Evolutionary conservation across 2,888 invertebrate genomes (phyloP), one percentile per base, ranked within the genome.

Genomic region (Lepidocyrtoides sp.): DNA sequence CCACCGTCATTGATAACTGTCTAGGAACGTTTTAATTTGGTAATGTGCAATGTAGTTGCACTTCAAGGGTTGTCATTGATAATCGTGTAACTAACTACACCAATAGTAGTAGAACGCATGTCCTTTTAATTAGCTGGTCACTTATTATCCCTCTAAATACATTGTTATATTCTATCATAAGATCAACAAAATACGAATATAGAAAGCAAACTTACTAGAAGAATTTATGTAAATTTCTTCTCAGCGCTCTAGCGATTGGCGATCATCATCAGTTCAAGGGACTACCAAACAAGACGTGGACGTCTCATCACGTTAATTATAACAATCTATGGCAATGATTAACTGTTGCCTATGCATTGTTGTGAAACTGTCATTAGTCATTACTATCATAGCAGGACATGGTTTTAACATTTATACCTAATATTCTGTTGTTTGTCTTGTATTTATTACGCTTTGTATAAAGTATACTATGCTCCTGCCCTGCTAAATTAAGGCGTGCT

Each of bases 291-390:
- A 75, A 4, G 72, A 36, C 60, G 72, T 36, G 36, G 7, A 7
- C 36, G 36, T 36, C 36, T 72, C 72, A 63, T 57, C 72, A 41
- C 54, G 48, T 26, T 57, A 85, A 85, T 85, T 85, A 72, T 85
- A 60, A 75, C 57, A 54, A 85, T 41, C 36, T 26, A 36, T 12
- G 26, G 75, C 23, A n/a, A 26, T 44, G 75, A 75, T 75, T 26
- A 75, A 75, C 44, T 48, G 75, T 14, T 72, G 5, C 20, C 23
- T 23, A 32, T 57, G 75, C 20, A 84, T 29, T 57, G 51, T 14
- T 14, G 36, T 85, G 36, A 72, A 54, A 36, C 17, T 29, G 29
- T 54, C 29, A 79, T 17, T 72, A 72, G 75, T 48, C 75, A 75
- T 26, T 48, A 60, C 20, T 12, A 5, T 41, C 36, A 72, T 20